Percentiles rank a stretch among this genome's conserved stretches.
Conservation (phyloP, 2,888 invertebrate species). For the Sabellastarte sp. region DNA sequence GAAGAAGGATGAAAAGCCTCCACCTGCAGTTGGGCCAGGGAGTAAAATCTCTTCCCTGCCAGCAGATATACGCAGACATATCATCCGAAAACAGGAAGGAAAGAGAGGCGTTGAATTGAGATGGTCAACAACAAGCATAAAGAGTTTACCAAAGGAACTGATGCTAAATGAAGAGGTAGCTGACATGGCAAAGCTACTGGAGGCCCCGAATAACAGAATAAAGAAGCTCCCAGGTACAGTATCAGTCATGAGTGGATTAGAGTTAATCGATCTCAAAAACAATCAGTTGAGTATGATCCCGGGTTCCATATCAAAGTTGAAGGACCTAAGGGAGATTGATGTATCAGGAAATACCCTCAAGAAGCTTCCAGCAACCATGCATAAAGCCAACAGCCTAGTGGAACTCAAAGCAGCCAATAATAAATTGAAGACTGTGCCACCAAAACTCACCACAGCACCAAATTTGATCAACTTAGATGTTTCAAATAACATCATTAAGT, state of each 20-base stretch:
- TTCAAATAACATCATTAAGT: slow-evolving; percentile 51
- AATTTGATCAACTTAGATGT: slow-evolving; percentile 45
- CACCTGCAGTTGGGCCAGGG: slow-evolving; percentile 56
- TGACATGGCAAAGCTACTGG: slow-evolving; percentile 42
- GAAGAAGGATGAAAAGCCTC: slow-evolving; percentile 57
- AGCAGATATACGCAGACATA: slow-evolving; percentile 45
- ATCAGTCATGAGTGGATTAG: slow-evolving; percentile 39
- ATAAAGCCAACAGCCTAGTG: slow-evolving; percentile 44
- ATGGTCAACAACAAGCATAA: slow-evolving; percentile 31
- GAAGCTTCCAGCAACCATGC: slow-evolving; percentile 50
- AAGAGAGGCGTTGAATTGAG: slow-evolving; percentile 30
- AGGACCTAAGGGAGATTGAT: slow-evolving; percentile 43
- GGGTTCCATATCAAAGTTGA: slow-evolving; percentile 41
- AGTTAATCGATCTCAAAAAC: slow-evolving; percentile 42
- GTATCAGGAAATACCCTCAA: slow-evolving; percentile 50
- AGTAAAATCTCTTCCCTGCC: slow-evolving; percentile 54
- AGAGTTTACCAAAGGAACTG: slow-evolving; percentile 50
- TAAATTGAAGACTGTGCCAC: slow-evolving; percentile 47
- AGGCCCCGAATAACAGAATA: slow-evolving; percentile 51
- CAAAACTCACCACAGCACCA: slow-evolving; percentile 48
- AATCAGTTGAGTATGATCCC: slow-evolving; percentile 47
- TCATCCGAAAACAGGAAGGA: slow-evolving; percentile 36
- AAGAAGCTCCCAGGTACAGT: slow-evolving; percentile 50
- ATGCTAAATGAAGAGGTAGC: slow-evolving; percentile 54
- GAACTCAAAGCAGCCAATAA: slow-evolving; percentile 35